phyloP scores from a whole-genome alignment of 1,140 invertebrate genomes.

The Scaptomyza pallida region DNA sequence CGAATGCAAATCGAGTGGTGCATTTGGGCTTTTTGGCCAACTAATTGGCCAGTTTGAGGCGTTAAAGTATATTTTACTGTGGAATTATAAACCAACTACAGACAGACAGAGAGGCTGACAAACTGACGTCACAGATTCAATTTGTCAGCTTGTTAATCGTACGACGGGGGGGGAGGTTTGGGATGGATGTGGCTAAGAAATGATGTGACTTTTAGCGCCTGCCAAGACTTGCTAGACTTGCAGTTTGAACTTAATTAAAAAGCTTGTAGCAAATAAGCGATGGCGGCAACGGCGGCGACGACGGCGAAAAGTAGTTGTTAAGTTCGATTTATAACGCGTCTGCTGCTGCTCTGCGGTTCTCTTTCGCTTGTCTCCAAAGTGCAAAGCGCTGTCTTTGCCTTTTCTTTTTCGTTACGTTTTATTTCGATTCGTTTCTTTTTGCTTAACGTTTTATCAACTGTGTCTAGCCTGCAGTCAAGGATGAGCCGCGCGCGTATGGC shows the following conservation, averaged over 20 bases:
- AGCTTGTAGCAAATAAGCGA: constrained; percentile 70
- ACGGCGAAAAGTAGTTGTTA: constrained; percentile 62
- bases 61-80: constrained; percentile 51
- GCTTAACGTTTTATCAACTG: not conserved
- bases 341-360: constrained; percentile 73
- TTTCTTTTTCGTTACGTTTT: not conserved
- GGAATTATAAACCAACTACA: constrained; percentile 61
- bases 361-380: constrained; percentile 64
- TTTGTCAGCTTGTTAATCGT: constrained; percentile 70
- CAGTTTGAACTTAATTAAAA: constrained; percentile 81
- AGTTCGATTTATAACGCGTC: constrained; percentile 71
- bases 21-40: constrained; percentile 42
- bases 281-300: constrained; percentile 17
- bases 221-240: constrained; percentile 27
- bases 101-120: constrained; percentile 15
- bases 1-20: constrained; percentile 63
- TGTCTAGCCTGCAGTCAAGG: constrained; percentile 33
- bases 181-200: constrained; percentile 20
- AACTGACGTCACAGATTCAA: constrained; percentile 72
- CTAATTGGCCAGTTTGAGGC: constrained; percentile 59
- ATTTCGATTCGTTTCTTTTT: not conserved
- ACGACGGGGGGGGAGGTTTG: not conserved
- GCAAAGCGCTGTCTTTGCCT: constrained; percentile 67
- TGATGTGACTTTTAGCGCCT: constrained; percentile 78
- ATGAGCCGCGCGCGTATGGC: constrained; percentile 52